Evolutionary conservation across 2,888 invertebrate genomes (phyloP).

Genomic region (Gisinianus flammeolus): DNA sequence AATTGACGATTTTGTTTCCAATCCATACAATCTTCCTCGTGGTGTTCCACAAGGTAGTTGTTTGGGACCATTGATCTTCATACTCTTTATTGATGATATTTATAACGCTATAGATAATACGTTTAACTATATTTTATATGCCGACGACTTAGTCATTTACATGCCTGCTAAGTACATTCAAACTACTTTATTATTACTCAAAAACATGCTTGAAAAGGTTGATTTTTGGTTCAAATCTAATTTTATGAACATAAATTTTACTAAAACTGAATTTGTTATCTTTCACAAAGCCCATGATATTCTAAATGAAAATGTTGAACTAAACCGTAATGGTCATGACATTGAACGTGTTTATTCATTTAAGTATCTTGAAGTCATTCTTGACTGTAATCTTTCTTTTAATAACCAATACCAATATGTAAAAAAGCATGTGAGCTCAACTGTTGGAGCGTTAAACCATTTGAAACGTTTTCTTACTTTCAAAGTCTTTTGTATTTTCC

Average conservation of each 20-base stretch:
- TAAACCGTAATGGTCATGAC: neutral
- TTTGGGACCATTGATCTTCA: slow-evolving; percentile 38
- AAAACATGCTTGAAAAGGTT: neutral
- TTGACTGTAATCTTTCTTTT: slow-evolving; percentile 14
- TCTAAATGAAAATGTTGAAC: neutral
- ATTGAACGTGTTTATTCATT: slow-evolving; percentile 17
- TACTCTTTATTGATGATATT: slow-evolving; percentile 38
- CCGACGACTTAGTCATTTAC: slow-evolving; percentile 43
- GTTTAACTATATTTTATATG: slow-evolving; percentile 35
- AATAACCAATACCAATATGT: slow-evolving; percentile 13
- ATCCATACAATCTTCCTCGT: slow-evolving; percentile 3
- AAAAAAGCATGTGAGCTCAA: neutral
- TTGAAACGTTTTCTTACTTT: neutral
- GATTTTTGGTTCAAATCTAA: neutral
- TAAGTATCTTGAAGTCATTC: slow-evolving; percentile 15
- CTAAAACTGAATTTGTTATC: slow-evolving; percentile 15
- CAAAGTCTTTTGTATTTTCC: neutral
- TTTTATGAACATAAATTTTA: neutral
- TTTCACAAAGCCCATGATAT: neutral
- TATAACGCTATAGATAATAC: neutral
- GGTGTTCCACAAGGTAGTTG: slow-evolving; percentile 44
- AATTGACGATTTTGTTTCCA: slow-evolving; percentile 8
- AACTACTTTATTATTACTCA: neutral
- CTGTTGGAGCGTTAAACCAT: neutral
- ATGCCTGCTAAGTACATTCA: neutral